Evolutionary conservation across 2,888 invertebrate genomes (phyloP).

Genomic region (Tiphia femorata): DNA sequence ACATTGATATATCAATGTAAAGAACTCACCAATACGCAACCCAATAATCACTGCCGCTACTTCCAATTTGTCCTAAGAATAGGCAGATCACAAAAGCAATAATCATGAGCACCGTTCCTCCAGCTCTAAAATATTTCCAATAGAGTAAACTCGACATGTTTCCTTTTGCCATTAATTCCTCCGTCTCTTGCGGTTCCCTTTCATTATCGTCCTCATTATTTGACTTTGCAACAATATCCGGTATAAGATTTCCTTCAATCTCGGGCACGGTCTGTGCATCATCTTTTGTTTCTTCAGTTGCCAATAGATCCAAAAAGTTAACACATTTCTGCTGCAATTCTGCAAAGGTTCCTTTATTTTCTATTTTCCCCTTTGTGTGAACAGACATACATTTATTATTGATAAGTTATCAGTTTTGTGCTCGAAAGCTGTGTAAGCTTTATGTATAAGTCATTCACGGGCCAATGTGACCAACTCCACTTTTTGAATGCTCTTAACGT

Average conservation of each 20-base stretch:
- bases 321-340: conserved; percentile 73
- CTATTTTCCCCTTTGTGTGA: conserved; percentile 74
- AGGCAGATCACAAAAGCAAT: conserved; percentile 72
- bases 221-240: conserved; percentile 15
- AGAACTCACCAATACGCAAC: conserved; percentile 78
- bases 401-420: neutral
- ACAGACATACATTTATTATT: conserved; percentile 2
- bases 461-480: too few relatives aligned
- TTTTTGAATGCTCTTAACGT: conserved; percentile 7
- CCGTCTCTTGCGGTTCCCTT: conserved; percentile 73
- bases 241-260: conserved; percentile 39
- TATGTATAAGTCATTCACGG: neutral
- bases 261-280: conserved; percentile 42
- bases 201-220: conserved; percentile 40
- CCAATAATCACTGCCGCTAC: conserved; percentile 83
- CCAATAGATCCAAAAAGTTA: conserved; percentile 69
- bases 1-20: neutral
- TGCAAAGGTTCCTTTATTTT: conserved; percentile 72
- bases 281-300: conserved; percentile 29
- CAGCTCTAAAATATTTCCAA: conserved; percentile 78
- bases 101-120: conserved; percentile 74
- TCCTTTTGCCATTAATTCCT: conserved; percentile 78
- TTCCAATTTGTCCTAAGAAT: conserved; percentile 77
- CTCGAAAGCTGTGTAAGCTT: neutral
- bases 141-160: conserved; percentile 76